phyloP scores from a whole-genome alignment of 2,888 invertebrate species.

The Cistogaster globosa region DNA sequence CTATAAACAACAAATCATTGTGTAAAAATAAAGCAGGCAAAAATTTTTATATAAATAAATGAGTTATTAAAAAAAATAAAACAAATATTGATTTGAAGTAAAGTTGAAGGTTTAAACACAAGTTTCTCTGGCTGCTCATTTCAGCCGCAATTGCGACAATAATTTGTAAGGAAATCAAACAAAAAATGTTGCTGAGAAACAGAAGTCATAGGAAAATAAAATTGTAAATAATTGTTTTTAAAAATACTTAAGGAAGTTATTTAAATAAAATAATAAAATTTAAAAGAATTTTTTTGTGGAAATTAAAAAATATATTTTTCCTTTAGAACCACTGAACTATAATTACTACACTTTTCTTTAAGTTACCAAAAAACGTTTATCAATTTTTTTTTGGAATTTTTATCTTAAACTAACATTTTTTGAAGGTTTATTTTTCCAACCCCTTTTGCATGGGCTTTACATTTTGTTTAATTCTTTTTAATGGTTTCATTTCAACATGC shows the following conservation, averaged over 20 bases:
- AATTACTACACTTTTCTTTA: too few species aligned
- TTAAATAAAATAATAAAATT: not conserved
- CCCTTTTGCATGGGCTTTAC: constrained; percentile 28
- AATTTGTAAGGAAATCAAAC: not conserved
- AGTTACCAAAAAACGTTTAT: not conserved
- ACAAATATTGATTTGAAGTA: not conserved
- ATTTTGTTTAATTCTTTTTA: constrained; percentile 49
- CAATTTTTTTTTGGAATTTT: constrained; percentile 10
- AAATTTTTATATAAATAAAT: not conserved
- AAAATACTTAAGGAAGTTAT: not conserved
- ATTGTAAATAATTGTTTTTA: not conserved
- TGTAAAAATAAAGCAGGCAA: constrained; percentile 2
- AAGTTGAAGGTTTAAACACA: constrained; percentile 7
- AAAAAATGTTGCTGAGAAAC: not conserved
- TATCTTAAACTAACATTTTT: not conserved
- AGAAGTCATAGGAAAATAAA: not conserved
- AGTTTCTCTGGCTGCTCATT: not conserved
- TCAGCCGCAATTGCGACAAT: not conserved
- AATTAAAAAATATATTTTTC: too few species aligned
- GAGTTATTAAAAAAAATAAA: not conserved
- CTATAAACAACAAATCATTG: constrained; percentile 53
- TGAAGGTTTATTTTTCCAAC: constrained; percentile 17
- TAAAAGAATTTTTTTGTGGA: too few species aligned
- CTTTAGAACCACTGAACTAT: too few species aligned
- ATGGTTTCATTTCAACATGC: constrained; percentile 57